Conservation (phyloP, 2,888 invertebrate species). For the Diarsia rubi region DNA sequence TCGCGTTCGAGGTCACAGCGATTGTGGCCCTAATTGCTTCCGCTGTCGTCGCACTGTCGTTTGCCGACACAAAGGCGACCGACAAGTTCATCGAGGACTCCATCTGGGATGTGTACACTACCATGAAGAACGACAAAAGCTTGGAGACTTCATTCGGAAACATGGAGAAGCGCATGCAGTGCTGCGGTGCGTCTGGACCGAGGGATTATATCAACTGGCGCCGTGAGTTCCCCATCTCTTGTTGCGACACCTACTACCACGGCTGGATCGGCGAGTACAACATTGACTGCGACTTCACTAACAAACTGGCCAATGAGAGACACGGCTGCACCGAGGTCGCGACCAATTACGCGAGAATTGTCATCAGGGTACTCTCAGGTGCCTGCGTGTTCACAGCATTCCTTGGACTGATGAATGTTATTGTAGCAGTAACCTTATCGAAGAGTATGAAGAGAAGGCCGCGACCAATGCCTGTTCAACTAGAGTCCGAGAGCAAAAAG, state of each 20-base stretch:
- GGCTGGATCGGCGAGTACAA: constrained; percentile 80
- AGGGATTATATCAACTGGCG: constrained; percentile 86
- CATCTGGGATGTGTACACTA: constrained; percentile 84
- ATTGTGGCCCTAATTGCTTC: constrained; percentile 75
- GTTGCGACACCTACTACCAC: constrained; percentile 85
- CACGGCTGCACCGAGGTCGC: constrained; percentile 85
- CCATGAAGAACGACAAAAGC: constrained; percentile 76
- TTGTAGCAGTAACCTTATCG: constrained; percentile 74
- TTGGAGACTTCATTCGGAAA: constrained; percentile 76
- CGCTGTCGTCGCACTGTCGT: constrained; percentile 79
- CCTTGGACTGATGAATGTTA: constrained; percentile 77
- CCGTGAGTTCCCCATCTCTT: constrained; percentile 82
- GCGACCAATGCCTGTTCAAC: constrained; percentile 70
- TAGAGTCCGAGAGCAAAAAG: constrained; percentile 85
- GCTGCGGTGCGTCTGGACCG: constrained; percentile 85
- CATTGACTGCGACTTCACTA: constrained; percentile 84
- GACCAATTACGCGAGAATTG: constrained; percentile 80
- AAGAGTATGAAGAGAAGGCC: constrained; percentile 76
- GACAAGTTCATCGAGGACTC: constrained; percentile 85
- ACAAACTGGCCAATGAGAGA: constrained; percentile 85
- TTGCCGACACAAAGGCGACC: constrained; percentile 80
- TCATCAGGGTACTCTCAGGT: constrained; percentile 79
- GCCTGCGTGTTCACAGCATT: constrained; percentile 79
- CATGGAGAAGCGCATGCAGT: constrained; percentile 84
- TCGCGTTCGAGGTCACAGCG: constrained; percentile 74